phyloP scores from a whole-genome alignment of 2,797 vertebrate species.

The Cossypha polioptera region DNA sequence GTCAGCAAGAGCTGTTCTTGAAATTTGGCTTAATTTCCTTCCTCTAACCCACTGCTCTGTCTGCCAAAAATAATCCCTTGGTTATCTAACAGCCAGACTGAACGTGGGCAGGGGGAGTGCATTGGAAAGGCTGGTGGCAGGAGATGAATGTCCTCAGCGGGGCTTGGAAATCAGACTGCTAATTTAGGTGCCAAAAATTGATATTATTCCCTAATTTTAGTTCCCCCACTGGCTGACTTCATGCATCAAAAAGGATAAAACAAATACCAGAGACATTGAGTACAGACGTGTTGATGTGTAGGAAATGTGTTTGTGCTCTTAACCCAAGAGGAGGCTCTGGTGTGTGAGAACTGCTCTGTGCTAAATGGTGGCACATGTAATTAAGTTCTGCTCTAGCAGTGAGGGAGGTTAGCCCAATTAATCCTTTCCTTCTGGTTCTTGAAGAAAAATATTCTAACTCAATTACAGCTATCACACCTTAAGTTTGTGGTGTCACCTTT shows the following conservation, averaged over 20 bases:
- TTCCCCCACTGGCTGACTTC: neutral
- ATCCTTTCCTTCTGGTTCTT: neutral
- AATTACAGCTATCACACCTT: neutral
- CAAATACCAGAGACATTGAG: neutral
- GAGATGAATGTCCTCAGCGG: neutral
- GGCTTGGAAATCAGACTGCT: neutral
- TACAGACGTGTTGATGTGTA: neutral
- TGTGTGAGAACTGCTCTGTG: neutral
- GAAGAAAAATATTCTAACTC: neutral
- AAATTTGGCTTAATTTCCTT: neutral
- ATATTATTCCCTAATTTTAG: constrained; percentile 11
- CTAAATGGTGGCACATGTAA: neutral
- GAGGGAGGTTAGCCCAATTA: neutral
- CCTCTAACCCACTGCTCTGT: neutral
- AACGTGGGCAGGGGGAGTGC: neutral
- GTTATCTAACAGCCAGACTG: constrained; percentile 58
- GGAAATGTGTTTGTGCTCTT: neutral
- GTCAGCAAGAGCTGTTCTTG: neutral
- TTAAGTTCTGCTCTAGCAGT: neutral
- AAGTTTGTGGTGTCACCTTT: neutral
- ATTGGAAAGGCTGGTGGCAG: neutral
- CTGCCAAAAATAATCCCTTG: constrained; percentile 11
- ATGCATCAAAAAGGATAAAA: neutral
- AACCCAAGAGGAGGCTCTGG: neutral
- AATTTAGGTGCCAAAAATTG: neutral